Conservation (phyloP, 2,888 invertebrate species). For the Meganola albula region DNA sequence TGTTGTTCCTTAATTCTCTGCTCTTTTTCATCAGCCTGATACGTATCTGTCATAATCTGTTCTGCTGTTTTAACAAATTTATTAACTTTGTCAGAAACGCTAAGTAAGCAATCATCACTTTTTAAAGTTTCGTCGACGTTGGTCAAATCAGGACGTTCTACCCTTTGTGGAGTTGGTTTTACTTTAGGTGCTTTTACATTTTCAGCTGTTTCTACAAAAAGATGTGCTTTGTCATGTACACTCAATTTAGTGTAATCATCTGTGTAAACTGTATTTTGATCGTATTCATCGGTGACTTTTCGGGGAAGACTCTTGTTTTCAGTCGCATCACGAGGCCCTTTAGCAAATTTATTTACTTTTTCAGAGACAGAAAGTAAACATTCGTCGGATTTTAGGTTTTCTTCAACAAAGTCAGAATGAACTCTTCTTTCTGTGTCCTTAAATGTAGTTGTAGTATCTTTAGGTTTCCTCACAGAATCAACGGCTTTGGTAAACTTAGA, state of each 20-base stretch:
- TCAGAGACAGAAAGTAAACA: constrained; percentile 82
- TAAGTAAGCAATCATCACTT: constrained; percentile 79
- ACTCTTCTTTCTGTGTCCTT: constrained; percentile 53
- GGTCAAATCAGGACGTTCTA: constrained; percentile 71
- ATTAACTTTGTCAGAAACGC: constrained; percentile 81
- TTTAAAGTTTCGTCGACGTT: constrained; percentile 77
- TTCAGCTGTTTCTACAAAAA: constrained; percentile 80
- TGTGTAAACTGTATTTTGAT: constrained; percentile 72
- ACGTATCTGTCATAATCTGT: constrained; percentile 60
- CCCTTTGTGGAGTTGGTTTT: constrained; percentile 48
- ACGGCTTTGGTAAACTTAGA: constrained; percentile 65
- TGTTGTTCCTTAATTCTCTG: constrained; percentile 62
- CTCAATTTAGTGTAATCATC: constrained; percentile 74
- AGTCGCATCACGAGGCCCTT: constrained; percentile 52
- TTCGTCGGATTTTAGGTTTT: constrained; percentile 76
- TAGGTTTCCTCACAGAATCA: constrained; percentile 46
- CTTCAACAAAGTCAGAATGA: constrained; percentile 73
- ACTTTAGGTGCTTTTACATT: constrained; percentile 63
- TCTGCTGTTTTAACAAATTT: constrained; percentile 81
- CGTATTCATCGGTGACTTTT: constrained; percentile 66
- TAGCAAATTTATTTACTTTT: constrained; percentile 83
- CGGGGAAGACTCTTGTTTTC: constrained; percentile 55
- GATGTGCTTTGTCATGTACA: constrained; percentile 81
- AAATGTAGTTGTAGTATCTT: constrained; percentile 43
- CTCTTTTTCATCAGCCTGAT: constrained; percentile 54